phyloP scores from a whole-genome alignment of 2,113 vertebrate species.

The Motacilla alba region DNA sequence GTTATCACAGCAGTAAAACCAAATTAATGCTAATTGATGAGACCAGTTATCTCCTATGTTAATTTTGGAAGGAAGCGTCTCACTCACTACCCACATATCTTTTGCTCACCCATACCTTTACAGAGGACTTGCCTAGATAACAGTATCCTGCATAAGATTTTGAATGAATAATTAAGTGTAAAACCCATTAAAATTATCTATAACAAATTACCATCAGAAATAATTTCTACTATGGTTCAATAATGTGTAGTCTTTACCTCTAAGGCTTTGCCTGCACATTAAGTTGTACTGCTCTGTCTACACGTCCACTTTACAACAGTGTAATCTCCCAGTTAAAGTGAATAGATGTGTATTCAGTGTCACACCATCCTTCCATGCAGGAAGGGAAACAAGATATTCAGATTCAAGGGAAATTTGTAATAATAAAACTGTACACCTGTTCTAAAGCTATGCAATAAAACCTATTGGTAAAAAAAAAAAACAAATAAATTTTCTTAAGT shows the following conservation, averaged over 20 bases:
- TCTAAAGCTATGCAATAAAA: not conserved
- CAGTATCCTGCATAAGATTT: not conserved
- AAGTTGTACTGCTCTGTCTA: not conserved
- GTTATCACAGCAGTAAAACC: not conserved
- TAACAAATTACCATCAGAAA: not conserved
- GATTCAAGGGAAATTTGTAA: not conserved
- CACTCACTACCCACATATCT: not conserved
- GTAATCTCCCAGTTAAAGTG: not conserved
- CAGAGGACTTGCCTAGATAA: not conserved
- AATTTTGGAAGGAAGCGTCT: not conserved
- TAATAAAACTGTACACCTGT: not conserved
- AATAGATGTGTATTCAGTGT: not conserved
- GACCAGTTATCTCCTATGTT: not conserved
- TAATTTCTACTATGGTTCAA: not conserved
- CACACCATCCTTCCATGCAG: not conserved
- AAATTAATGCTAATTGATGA: not conserved
- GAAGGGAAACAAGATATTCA: not conserved
- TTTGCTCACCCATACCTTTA: not conserved
- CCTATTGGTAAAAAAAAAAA: not conserved
- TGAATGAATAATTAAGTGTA: not conserved
- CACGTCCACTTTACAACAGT: fast-evolving
- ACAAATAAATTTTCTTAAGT: not conserved
- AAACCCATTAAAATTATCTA: not conserved
- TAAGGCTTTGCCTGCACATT: not conserved
- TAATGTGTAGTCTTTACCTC: not conserved